Evolutionary conservation across 2,113 vertebrate species (phyloP).

Genomic region (Cryptomyrus ogoouensis): DNA sequence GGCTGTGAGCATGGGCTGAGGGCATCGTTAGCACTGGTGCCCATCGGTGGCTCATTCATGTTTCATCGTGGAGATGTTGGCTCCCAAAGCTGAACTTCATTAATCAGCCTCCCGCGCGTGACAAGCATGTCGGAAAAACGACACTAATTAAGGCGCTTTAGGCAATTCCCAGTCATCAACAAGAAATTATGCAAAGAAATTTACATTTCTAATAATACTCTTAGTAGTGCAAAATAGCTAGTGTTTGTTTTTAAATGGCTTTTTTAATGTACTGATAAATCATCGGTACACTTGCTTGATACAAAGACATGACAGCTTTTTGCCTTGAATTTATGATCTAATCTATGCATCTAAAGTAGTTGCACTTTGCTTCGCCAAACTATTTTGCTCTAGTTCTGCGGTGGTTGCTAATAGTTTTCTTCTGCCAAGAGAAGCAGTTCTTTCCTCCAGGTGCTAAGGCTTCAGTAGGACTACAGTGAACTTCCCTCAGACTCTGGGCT

Average conservation of each 20-base stretch:
- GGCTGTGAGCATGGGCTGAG: conserved; percentile 55
- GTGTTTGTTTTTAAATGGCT: conserved; percentile 8
- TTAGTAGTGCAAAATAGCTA: conserved; percentile 10
- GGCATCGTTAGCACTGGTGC: conserved; percentile 50
- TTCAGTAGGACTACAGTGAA: not conserved
- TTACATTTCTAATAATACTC: conserved; percentile 5
- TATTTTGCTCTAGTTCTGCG: not conserved
- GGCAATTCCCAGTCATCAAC: conserved; percentile 4
- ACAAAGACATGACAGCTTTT: not conserved
- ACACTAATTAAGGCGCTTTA: conserved; percentile 1
- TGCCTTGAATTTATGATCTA: not conserved
- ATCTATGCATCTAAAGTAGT: not conserved
- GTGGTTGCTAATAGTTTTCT: not conserved
- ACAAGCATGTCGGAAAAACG: not conserved
- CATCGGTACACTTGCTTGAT: not conserved
- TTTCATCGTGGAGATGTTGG: conserved; percentile 44
- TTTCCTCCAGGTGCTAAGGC: not conserved
- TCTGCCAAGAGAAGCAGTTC: not conserved
- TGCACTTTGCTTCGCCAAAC: not conserved
- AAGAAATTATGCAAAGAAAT: conserved; percentile 7
- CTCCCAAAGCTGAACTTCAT: not conserved
- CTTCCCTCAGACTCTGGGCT: not conserved
- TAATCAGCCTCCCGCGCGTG: not conserved
- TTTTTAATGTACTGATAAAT: conserved; percentile 7
- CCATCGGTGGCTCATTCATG: conserved; percentile 61